Percentiles rank a stretch among this genome's conserved stretches.
Conservation (phyloP, 2,797 vertebrate genomes). For the Petrocephalus sullivani region DNA sequence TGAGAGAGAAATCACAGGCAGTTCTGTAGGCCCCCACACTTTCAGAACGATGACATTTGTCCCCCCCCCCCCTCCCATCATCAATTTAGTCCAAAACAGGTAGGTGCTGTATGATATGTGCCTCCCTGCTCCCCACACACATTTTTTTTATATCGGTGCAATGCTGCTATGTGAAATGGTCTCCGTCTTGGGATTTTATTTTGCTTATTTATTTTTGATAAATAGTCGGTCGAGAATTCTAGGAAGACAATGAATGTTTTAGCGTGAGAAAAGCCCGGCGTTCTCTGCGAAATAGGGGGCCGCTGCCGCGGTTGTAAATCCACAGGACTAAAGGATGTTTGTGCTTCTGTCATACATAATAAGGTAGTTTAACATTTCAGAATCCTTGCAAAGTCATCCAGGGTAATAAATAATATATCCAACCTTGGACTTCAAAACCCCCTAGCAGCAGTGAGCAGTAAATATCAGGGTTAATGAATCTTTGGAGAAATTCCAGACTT, state of each 20-base stretch:
- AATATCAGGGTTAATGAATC: constrained; percentile 38
- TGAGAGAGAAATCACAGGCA: not conserved
- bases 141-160: not conserved
- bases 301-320: constrained; percentile 37
- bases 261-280: constrained; percentile 17
- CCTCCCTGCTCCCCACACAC: not conserved
- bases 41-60: not conserved
- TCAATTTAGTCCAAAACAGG: constrained; percentile 7
- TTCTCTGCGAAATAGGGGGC: constrained; percentile 33
- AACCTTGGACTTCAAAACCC: constrained; percentile 41
- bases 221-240: not conserved
- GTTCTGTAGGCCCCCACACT: not conserved
- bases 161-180: not conserved
- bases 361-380: constrained; percentile 39
- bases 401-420: constrained; percentile 39
- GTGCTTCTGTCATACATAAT: constrained; percentile 42
- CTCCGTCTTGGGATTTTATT: not conserved
- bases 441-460: constrained; percentile 36
- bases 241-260: constrained; percentile 9
- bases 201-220: constrained; percentile 12
- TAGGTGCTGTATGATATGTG: not conserved
- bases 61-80: not conserved
- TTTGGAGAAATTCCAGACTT: constrained; percentile 35
- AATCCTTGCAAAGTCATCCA: constrained; percentile 37
- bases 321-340: constrained; percentile 40